Evolutionary conservation across 2,888 invertebrate species (phyloP).

Genomic region (Zele albiditarsus): DNA sequence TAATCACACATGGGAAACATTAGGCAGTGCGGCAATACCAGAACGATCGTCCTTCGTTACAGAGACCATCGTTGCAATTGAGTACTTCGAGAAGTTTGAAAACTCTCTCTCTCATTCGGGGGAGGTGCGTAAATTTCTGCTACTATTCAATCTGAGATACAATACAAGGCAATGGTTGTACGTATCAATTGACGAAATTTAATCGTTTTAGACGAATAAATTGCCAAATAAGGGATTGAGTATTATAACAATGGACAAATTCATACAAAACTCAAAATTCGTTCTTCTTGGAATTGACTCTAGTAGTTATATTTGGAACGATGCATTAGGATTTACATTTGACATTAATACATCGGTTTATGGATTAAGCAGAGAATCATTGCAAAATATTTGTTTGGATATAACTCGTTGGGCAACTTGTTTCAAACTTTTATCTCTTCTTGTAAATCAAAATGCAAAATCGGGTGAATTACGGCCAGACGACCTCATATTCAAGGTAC

Average conservation of each 20-base stretch:
- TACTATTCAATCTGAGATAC: neutral
- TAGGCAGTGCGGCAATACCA: conserved; percentile 57
- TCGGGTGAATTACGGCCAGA: conserved; percentile 59
- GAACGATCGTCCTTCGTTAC: conserved; percentile 61
- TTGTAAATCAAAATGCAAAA: conserved; percentile 57
- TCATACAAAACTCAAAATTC: conserved; percentile 62
- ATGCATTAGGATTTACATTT: conserved; percentile 60
- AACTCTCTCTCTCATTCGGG: neutral
- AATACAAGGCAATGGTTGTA: neutral
- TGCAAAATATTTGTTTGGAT: conserved; percentile 58
- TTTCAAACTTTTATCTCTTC: conserved; percentile 60
- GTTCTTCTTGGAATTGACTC: conserved; percentile 68
- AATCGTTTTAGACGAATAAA: neutral
- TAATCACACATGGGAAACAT: conserved; percentile 65
- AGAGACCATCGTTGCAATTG: conserved; percentile 59
- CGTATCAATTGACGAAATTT: neutral
- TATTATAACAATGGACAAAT: conserved; percentile 54
- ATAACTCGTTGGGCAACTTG: conserved; percentile 67
- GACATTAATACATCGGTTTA: conserved; percentile 57
- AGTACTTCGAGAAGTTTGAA: conserved; percentile 58
- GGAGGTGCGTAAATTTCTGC: neutral
- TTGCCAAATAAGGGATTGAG: neutral
- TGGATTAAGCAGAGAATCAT: conserved; percentile 57
- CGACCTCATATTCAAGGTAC: conserved; percentile 65
- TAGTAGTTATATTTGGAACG: conserved; percentile 59